A percentile compares a stretch with the other conserved stretches of the same genome.
phyloP scores from a whole-genome alignment of 2,797 vertebrate genomes.

The Malacoraja senta region DNA sequence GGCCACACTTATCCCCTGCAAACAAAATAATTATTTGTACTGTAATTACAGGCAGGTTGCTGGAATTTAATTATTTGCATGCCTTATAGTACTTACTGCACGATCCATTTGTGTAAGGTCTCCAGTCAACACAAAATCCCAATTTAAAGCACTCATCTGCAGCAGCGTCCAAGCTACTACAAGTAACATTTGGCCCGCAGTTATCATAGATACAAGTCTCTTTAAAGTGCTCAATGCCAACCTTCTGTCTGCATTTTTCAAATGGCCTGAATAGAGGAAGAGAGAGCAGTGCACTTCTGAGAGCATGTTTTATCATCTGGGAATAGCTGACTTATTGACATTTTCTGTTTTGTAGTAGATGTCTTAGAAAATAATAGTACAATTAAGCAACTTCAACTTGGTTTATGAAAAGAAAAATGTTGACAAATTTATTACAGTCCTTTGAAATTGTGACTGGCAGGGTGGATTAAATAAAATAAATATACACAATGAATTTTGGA shows the following conservation, averaged over 20 bases:
- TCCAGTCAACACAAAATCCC: neutral
- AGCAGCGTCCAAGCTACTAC: neutral
- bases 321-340: neutral
- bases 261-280: neutral
- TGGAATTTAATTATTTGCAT: neutral
- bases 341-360: neutral
- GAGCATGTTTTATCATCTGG: neutral
- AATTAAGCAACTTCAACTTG: too few relatives aligned
- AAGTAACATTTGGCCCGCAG: neutral
- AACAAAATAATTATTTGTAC: neutral
- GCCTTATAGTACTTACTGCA: neutral
- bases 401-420: too few relatives aligned
- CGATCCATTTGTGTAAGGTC: neutral
- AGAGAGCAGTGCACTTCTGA: neutral
- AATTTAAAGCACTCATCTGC: neutral
- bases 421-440: too few relatives aligned
- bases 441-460: too few relatives aligned
- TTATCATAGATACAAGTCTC: neutral
- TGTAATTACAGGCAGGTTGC: neutral
- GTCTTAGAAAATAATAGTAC: neutral
- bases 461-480: too few relatives aligned
- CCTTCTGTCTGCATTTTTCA: slow-evolving; percentile 1
- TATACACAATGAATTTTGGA: too few relatives aligned
- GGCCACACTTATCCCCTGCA: neutral
- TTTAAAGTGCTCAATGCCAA: neutral